Base-by-base conservation (phyloP, 92 coral and sea anemone genomes). In the Phenganax subtilis region DNA sequence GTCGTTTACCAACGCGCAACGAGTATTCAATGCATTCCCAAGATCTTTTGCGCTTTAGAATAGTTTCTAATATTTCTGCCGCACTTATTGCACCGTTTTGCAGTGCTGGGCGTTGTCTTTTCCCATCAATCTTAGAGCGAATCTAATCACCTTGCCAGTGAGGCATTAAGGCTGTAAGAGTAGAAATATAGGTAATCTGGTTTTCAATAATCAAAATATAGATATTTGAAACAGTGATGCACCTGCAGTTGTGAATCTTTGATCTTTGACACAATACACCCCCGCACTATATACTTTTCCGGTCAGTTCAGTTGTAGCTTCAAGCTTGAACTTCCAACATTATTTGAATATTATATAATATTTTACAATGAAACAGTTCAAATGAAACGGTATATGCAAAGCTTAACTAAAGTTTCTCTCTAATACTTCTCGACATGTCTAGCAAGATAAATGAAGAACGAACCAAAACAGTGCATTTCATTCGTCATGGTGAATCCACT, bases 401-500 rank as follows among this genome's bases (percentile, higher is more conserved):
- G 7, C 10, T 28, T 4, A 27, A 1, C 9, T 27, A 44, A 0
- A 3, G 64, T 54, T 27, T 57, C 29, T 6, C 25, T 55, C 78
- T 12, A 7, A 5, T 27, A 6, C 28, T 25, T 75, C 61, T 59
- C 61, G 31, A 75, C 9, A 76, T 76, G 81, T 55, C 81, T 57
- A 57, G 69, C 12, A 76, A 29, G 14, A 37, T 5, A 37, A 28
- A 68, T 30, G 16, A 68, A 37, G 73, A 17, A 68, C 52, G 20
- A n/a, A 31, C 83, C 10, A 86, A 86, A 70, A 82, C 51, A 25
- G 80, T 86, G 75, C 80, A 86, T 73, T 82, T 86, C 56, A 76
- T 86, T 75, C 89, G 89, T 37, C 89, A 86, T 44, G 89, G 89
- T 8, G 86, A 86, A 30, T 86, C 89, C 44, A 82, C 86, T 11